Evolutionary conservation across 2,888 invertebrate species (phyloP).

Genomic region (Drosophila kokeensis): DNA sequence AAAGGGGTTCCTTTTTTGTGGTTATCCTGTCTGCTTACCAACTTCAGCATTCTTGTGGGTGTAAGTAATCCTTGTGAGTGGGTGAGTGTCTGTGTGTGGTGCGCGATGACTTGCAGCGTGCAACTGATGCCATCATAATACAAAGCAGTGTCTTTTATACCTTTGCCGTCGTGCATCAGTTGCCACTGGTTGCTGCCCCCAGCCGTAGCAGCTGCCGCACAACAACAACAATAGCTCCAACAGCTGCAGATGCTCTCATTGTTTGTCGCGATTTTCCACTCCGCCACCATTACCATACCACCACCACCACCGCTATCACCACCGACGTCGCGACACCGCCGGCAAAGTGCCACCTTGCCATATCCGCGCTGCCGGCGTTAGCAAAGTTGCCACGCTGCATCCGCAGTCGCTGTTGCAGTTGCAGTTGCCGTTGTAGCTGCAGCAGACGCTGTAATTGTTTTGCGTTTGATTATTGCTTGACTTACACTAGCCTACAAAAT

Average conservation of each 20-base stretch:
- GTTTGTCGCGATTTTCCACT: constrained; percentile 65
- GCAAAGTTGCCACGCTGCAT: constrained; percentile 57
- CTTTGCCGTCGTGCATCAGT: constrained; percentile 60
- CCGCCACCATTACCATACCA: constrained; percentile 4
- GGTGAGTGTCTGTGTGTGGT: constrained; percentile 13
- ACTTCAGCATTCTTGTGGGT: constrained; percentile 65
- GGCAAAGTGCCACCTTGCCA: constrained; percentile 48
- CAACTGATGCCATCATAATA: constrained; percentile 80
- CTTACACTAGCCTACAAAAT: constrained; percentile 40
- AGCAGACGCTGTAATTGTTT: constrained; percentile 60
- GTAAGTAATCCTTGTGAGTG: constrained; percentile 35
- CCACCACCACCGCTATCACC: neutral
- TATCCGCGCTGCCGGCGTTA: constrained; percentile 68
- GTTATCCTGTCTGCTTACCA: constrained; percentile 58
- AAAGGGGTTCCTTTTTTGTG: neutral
- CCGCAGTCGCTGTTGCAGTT: constrained; percentile 58
- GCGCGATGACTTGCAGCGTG: constrained; percentile 53
- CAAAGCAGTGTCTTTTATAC: constrained; percentile 81
- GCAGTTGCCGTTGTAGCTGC: constrained; percentile 36
- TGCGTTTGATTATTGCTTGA: constrained; percentile 41
- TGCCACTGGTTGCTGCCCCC: constrained; percentile 35
- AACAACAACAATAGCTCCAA: constrained; percentile 20
- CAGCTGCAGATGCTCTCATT: constrained; percentile 77
- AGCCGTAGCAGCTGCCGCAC: constrained; percentile 39
- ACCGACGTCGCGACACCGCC: constrained; percentile 11